Evolutionary conservation across 2,797 vertebrate genomes (phyloP).

Genomic region (Scyliorhinus canicula): DNA sequence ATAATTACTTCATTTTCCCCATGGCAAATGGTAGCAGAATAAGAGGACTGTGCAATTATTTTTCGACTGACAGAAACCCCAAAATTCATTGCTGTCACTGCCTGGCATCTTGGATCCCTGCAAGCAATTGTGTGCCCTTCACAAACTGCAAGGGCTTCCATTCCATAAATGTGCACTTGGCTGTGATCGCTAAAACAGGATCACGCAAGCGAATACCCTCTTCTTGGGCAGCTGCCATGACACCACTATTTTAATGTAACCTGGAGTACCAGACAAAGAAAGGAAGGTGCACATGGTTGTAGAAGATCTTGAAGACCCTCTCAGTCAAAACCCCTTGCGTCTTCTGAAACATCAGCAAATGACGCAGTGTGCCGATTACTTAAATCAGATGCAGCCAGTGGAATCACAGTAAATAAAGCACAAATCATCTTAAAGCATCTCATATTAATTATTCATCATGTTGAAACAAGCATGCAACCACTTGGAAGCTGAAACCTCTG

Average conservation of each 20-base stretch:
- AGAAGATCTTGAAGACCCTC: background rate
- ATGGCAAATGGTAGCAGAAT: background rate
- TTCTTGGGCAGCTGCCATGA: background rate
- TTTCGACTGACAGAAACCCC: background rate
- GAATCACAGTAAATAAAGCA: background rate
- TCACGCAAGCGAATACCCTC: background rate
- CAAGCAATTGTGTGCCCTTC: background rate
- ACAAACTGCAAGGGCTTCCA: background rate
- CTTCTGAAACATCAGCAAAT: background rate
- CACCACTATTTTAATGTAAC: background rate
- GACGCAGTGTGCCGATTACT: background rate
- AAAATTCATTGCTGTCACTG: background rate
- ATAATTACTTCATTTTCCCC: conserved; percentile 25
- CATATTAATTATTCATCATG: background rate
- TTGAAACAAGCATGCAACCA: background rate
- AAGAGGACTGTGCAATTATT: conserved; percentile 13
- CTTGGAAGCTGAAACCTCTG: background rate
- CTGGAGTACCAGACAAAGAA: background rate
- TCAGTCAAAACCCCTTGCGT: background rate
- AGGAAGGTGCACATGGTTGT: background rate
- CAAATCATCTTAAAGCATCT: background rate
- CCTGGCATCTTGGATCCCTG: background rate
- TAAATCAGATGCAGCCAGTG: background rate
- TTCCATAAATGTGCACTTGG: background rate
- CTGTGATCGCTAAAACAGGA: background rate